Conservation (phyloP, 2,888 invertebrate genomes). For the Drosophila maculinotata region DNA sequence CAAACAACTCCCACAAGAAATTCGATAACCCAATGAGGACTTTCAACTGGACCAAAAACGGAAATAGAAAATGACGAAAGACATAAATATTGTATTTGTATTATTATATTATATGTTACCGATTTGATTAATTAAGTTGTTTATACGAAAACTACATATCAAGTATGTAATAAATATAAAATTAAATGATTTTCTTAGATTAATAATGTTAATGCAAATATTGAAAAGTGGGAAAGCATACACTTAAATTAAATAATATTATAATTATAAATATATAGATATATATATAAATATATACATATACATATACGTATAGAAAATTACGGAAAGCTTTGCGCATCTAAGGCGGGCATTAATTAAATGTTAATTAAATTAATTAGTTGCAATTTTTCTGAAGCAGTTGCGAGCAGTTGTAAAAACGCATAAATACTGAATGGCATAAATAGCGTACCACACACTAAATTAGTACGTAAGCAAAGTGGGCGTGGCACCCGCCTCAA, state of each 20-base stretch:
- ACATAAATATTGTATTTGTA: background rate
- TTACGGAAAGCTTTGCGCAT: conserved; percentile 29
- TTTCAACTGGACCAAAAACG: conserved; percentile 71
- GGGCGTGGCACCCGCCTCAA: conserved; percentile 46
- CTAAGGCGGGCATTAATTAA: conserved; percentile 31
- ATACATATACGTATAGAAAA: conserved; percentile 16
- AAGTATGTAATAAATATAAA: conserved; percentile 63
- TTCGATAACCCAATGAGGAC: conserved; percentile 20
- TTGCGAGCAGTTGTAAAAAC: conserved; percentile 32
- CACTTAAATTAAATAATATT: conserved; percentile 63
- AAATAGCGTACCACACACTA: conserved; percentile 78
- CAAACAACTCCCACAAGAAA: conserved; percentile 26
- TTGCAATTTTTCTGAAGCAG: conserved; percentile 38
- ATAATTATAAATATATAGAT: conserved; percentile 25
- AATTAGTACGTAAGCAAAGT: conserved; percentile 71
- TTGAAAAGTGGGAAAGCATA: conserved; percentile 73
- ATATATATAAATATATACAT: conserved; percentile 25
- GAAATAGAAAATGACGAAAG: conserved; percentile 25
- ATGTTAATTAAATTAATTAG: conserved; percentile 38
- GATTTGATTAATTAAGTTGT: conserved; percentile 33
- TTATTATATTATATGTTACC: conserved; percentile 5
- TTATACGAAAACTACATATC: conserved; percentile 69
- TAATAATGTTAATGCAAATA: conserved; percentile 55
- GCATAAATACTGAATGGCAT: conserved; percentile 35
- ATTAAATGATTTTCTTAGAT: conserved; percentile 53